Evolutionary conservation across 53 echinoderm and acorn worm genomes (phyloP), one percentile per base, ranked within the genome.

Genomic region (Actinopyga echinites): DNA sequence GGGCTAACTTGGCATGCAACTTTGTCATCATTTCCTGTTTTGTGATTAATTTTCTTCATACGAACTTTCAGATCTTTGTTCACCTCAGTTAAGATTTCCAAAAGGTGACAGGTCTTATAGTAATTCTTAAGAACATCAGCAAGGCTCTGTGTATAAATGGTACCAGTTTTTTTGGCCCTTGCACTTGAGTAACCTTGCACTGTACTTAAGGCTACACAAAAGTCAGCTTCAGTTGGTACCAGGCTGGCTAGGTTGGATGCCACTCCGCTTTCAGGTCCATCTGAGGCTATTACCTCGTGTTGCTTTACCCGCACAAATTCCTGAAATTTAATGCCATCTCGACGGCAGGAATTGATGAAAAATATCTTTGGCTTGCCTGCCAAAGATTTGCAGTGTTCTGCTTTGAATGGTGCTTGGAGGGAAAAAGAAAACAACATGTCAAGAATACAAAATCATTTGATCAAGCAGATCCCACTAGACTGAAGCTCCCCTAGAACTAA

Each of bases 311-410:
- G n/a, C 8, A 62, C 26, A 62, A 56, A 77, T 6, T 23, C 4
- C 49, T 77, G 56, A 55, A 55, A 77, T 31, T 24, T 0, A 4
- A 29, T 55, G 3, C 19, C 77, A 11, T 43, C 28, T 32, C 77
- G 25, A n/a, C 52, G 77, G 56, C 77, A 77, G 2, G 56, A 30
- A 20, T 77, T 77, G 30, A 77, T 77, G 77, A 77, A 77, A 56
- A 77, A 77, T 53, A 77, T 56, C 53, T 77, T 77, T 5, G 77
- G 77, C 77, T 77, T 77, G 32, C 77, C 77, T 55, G 33, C 32
- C 15, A 77, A 54, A 19, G 31, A 13, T n/a, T 56, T 56, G 33
- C 77, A 77, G 0, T 56, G 54, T 9, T 5, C 62, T 17, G 62
- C 49, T 49, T 49, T 49, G 49, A 49, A 49, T 15, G 49, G 49